Evolutionary conservation across 2,797 vertebrate genomes (phyloP), one percentile per base, ranked within the genome.

Genomic region (Cynodonichthys magdalenae): DNA sequence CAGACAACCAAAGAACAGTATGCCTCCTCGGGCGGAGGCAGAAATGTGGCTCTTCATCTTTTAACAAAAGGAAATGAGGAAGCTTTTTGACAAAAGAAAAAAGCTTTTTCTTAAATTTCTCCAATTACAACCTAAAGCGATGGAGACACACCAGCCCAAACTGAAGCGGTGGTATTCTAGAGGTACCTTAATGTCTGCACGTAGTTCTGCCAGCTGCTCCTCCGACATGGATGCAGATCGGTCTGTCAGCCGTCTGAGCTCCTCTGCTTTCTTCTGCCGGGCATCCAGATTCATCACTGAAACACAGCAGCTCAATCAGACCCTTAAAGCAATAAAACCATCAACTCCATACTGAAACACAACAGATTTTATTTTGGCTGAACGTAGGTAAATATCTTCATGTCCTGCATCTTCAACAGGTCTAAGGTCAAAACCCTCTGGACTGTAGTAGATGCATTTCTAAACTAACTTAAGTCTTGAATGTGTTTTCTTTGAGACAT

Each of bases 171-270:
- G 12, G 24, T 11, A 5, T 0, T 49, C 8, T 28, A 5, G 1
- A 2, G 31, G 10, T 49, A 97, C 97, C 95, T 99, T 99, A 55
- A 99, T 98, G 81, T 99, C 97, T 0, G 96, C 97, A 54, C 97
- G 91, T 17, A 99, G 95, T 81, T 98, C 96, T 1, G 93, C 86
- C 89, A 98, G 63, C 79, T 99, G 96, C 65, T 97, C 96, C 88
- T 98, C 97, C 1, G 96, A 96, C 96, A 99, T 96, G 7, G 94
- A 92, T 0, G 93, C 94, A 0, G 96, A 96, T 69, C 92, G 89
- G 3, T 98, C 96, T 0, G 96, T 96, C 85, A 97, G 85, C 70
- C 95, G 95, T 55, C 92, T 93, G 12, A 99, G 91, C 63, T 95
- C 93, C 74, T 96, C 96, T 0, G 97, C 97, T 80, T 87, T 93